Evolutionary conservation across 2,113 vertebrate species (phyloP).

Genomic region (Entomyzon cyanotis): DNA sequence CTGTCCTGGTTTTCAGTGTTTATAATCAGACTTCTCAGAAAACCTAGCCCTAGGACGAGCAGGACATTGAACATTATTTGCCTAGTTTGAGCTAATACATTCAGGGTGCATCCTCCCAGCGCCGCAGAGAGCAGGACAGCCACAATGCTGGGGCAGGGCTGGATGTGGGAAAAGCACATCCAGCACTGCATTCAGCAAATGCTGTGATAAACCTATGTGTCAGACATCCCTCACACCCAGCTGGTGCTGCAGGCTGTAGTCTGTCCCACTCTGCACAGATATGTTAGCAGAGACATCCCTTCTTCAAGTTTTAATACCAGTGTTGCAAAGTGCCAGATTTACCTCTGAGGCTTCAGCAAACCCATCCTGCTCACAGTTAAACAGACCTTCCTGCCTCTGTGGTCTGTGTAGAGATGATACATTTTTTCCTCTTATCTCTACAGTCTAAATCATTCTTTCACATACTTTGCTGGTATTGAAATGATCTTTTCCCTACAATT

Average conservation of each 20-base stretch:
- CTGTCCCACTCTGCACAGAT: background rate
- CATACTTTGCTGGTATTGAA: background rate
- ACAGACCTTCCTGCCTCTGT: background rate
- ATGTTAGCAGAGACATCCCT: background rate
- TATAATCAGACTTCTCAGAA: background rate
- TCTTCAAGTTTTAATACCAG: background rate
- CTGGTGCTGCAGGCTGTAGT: background rate
- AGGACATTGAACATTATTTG: background rate
- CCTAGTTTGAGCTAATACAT: background rate
- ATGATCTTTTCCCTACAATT: background rate
- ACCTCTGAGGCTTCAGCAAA: background rate
- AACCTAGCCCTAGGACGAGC: background rate
- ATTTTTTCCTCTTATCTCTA: background rate
- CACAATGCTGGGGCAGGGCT: background rate
- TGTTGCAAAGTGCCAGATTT: background rate
- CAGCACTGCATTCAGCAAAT: background rate
- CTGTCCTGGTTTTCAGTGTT: background rate
- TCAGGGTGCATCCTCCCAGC: background rate
- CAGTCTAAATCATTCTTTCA: background rate
- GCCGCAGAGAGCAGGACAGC: background rate
- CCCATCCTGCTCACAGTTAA: background rate
- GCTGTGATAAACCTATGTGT: rapidly evolving
- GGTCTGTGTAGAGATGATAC: background rate
- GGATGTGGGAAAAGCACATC: background rate
- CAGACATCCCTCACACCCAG: background rate